Conservation (phyloP, 2,113 vertebrate genomes). For the Delphinus delphis region DNA sequence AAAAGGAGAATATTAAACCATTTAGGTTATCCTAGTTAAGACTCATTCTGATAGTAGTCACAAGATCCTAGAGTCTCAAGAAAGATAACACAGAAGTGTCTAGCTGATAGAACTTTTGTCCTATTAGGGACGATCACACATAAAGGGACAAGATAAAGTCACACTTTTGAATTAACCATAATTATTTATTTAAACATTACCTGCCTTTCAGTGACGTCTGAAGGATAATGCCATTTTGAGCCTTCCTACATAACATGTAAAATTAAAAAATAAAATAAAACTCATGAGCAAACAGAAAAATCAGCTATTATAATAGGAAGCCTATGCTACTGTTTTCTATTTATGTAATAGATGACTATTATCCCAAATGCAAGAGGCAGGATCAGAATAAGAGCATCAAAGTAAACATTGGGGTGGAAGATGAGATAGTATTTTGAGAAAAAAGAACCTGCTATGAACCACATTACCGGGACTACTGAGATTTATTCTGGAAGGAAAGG, state of each 20-base stretch:
- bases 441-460: background rate
- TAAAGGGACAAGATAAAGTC: background rate
- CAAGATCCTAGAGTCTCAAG: background rate
- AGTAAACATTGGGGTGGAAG: background rate
- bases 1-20: background rate
- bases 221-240: background rate
- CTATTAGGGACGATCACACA: background rate
- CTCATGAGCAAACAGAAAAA: background rate
- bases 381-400: background rate
- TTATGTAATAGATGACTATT: background rate
- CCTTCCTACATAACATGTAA: slow-evolving; percentile 45
- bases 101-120: background rate
- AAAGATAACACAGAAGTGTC: background rate
- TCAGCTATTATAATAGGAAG: background rate
- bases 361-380: background rate
- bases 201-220: background rate
- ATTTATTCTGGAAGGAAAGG: background rate
- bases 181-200: slow-evolving; percentile 46
- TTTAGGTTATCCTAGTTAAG: background rate
- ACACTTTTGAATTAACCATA: background rate
- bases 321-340: background rate
- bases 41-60: background rate
- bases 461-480: background rate
- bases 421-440: background rate
- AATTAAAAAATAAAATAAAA: background rate